Evolutionary conservation across 2,797 vertebrate genomes (phyloP).

Genomic region (Tenualosa ilisha): DNA sequence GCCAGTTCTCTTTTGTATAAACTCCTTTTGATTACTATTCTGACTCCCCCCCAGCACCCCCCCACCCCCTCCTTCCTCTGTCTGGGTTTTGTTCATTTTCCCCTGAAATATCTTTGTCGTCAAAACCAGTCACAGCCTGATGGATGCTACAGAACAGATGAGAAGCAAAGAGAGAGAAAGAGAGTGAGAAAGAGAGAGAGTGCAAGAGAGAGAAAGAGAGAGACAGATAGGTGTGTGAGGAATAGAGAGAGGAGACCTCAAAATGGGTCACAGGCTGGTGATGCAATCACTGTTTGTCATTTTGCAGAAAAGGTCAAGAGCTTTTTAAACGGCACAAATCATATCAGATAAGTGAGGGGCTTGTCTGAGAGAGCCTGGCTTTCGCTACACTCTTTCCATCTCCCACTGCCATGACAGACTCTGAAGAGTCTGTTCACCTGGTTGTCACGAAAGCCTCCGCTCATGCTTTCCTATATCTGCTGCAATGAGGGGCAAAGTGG

Average conservation of each 20-base stretch:
- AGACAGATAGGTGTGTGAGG: not conserved
- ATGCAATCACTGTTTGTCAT: constrained; percentile 20
- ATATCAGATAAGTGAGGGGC: constrained; percentile 4
- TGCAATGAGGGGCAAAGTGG: not conserved
- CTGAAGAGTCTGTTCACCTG: not conserved
- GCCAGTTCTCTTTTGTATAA: constrained; percentile 3
- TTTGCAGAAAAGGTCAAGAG: not conserved
- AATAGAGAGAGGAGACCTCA: constrained; percentile 1
- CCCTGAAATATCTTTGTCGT: not conserved
- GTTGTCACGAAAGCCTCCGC: not conserved
- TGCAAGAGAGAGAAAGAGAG: constrained; percentile 13
- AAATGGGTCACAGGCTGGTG: constrained; percentile 13
- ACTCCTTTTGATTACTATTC: not conserved
- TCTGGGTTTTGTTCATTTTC: not conserved
- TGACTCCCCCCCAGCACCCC: not conserved
- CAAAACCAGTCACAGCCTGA: not conserved
- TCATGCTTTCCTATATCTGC: constrained; percentile 41
- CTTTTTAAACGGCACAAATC: constrained; percentile 26
- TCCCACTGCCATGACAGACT: not conserved
- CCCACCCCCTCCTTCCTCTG: not conserved
- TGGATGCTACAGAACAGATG: not conserved
- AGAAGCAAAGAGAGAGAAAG: not conserved
- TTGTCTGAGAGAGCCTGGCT: not conserved
- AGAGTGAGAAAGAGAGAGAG: not conserved
- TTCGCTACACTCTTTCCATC: not conserved